These are phyloP conservation scores for Thripadectes ignobilis DNA, from an alignment of 2,797 vertebrate genomes.

Conservation along the genomic window DNA sequence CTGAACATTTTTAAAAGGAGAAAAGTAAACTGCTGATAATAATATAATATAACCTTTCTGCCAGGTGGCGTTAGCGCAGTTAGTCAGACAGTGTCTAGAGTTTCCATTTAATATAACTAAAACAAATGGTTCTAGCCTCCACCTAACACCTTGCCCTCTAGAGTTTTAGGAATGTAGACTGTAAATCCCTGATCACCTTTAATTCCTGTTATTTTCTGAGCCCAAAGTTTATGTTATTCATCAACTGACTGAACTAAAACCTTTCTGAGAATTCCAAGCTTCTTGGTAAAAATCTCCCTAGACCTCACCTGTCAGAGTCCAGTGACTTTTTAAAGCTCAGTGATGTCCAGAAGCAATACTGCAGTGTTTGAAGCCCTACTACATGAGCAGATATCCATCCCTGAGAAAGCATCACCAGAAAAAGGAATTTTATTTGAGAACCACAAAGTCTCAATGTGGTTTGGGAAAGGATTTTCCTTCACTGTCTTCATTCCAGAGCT, in stretches of 20 bases:
- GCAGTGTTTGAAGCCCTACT: not conserved
- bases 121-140: constrained; percentile 42
- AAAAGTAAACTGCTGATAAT: constrained; percentile 25
- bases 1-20: constrained; percentile 28
- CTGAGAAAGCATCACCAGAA: not conserved
- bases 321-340: not conserved
- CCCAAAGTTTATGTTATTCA: not conserved
- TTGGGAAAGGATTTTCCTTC: constrained; percentile 4
- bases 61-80: constrained; percentile 24
- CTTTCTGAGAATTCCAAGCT: not conserved
- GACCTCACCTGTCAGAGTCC: not conserved
- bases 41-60: constrained; percentile 33
- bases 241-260: not conserved
- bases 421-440: not conserved
- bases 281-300: not conserved
- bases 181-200: constrained; percentile 30
- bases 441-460: not conserved
- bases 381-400: not conserved
- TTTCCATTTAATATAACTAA: constrained; percentile 49
- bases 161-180: constrained; percentile 50
- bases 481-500: not conserved
- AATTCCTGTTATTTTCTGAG: constrained; percentile 22
- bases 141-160: constrained; percentile 25
- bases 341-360: not conserved
- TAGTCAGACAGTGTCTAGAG: constrained; percentile 17